These are phyloP conservation scores for Diabrotica undecimpunctata DNA, from an alignment of 1,140 invertebrate genomes.

Conservation along the genomic window DNA sequence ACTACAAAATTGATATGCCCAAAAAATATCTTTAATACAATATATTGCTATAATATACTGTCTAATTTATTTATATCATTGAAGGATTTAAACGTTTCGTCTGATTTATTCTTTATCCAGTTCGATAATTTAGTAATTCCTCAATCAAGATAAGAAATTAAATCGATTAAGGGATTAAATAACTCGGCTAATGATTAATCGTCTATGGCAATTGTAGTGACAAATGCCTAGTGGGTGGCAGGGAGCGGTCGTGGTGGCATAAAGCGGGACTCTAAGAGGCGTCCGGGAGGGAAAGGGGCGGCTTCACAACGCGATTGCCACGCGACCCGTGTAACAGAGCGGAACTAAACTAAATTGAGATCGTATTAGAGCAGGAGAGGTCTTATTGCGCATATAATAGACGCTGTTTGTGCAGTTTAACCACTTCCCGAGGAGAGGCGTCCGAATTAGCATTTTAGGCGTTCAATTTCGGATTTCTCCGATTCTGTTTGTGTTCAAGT, in stretches of 20 bases:
- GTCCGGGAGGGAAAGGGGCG: slow-evolving; percentile 12
- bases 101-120: no score
- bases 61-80: no score
- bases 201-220: slow-evolving; percentile 19
- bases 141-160: slow-evolving; percentile 1
- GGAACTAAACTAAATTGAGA: slow-evolving; percentile 52
- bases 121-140: neutral
- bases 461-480: slow-evolving; percentile 42
- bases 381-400: slow-evolving; percentile 51
- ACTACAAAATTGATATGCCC: no score
- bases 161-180: slow-evolving; percentile 14
- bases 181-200: slow-evolving; percentile 21
- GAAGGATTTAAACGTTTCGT: no score
- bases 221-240: slow-evolving; percentile 8
- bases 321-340: slow-evolving; percentile 50
- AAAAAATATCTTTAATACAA: no score
- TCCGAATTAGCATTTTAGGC: slow-evolving; percentile 49
- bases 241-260: slow-evolving; percentile 2
- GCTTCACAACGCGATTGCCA: slow-evolving; percentile 42
- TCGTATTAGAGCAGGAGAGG: slow-evolving; percentile 49
- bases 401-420: slow-evolving; percentile 50
- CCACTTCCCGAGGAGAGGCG: slow-evolving; percentile 46
- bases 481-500: slow-evolving; percentile 35
- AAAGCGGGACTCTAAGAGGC: neutral
- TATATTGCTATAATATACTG: no score